A percentile compares a stretch with the other conserved stretches of the same genome.
Evolutionary conservation across 2,797 vertebrate species (phyloP).

Genomic region (Microctenopoma steveboyesi): DNA sequence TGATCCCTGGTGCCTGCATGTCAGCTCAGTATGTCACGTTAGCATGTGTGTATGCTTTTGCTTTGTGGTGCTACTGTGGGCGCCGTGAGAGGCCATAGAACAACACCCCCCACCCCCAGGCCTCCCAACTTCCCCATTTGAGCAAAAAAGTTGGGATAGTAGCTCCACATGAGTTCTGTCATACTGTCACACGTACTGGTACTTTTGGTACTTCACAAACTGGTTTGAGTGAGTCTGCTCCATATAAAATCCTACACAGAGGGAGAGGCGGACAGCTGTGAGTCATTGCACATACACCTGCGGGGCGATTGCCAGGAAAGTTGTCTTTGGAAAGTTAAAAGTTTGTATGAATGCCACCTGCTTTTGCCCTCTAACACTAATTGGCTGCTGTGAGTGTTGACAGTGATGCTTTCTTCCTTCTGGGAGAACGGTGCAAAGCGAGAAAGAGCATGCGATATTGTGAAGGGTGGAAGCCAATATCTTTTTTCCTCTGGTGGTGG

Average conservation of each 20-base stretch:
- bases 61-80: constrained; percentile 50
- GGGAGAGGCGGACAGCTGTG: constrained; percentile 5
- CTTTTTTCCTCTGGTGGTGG: constrained; percentile 7
- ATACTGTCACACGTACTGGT: constrained; percentile 27
- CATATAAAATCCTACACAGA: neutral
- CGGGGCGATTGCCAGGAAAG: constrained; percentile 48
- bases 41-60: constrained; percentile 43
- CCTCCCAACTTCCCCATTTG: constrained; percentile 9
- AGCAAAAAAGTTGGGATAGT: constrained; percentile 28
- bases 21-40: constrained; percentile 53
- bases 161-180: constrained; percentile 44
- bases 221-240: constrained; percentile 27
- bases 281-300: constrained; percentile 31
- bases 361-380: constrained; percentile 12
- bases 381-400: constrained; percentile 34
- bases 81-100: constrained; percentile 43
- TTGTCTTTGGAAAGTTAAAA: constrained; percentile 37
- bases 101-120: constrained; percentile 26
- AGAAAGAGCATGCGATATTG: constrained; percentile 30
- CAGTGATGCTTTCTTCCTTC: constrained; percentile 20
- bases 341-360: constrained; percentile 31
- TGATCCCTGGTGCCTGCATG: constrained; percentile 61
- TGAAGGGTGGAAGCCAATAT: constrained; percentile 52
- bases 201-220: constrained; percentile 23
- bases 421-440: constrained; percentile 23